Conservation (phyloP, 2,888 invertebrate species). For the Chorisops tibialis region DNA sequence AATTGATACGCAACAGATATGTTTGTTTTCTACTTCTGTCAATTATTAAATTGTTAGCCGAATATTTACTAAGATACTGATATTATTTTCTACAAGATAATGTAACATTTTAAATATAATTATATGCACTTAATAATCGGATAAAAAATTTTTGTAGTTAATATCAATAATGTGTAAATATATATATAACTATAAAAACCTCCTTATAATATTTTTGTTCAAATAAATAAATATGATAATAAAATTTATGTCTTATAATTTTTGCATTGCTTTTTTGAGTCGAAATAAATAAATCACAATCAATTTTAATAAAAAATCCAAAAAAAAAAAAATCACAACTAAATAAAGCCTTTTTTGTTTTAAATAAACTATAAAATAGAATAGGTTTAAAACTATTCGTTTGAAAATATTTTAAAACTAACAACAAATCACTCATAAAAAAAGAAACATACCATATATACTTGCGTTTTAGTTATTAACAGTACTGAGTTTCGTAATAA, state of each 20-base stretch:
- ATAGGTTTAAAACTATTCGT: background rate
- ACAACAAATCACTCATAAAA: background rate
- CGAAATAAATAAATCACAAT: slow-evolving; percentile 20
- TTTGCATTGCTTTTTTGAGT: slow-evolving; percentile 17
- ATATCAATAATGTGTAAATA: slow-evolving; percentile 13
- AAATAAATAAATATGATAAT: no score
- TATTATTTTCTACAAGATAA: slow-evolving; percentile 1
- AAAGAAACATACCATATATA: no score
- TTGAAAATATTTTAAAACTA: background rate
- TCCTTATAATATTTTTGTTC: background rate
- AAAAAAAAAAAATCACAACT: slow-evolving; percentile 21
- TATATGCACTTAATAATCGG: slow-evolving; percentile 11
- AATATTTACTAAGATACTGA: no score
- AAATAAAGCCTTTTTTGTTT: background rate
- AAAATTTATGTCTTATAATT: slow-evolving; percentile 8
- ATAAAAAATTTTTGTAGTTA: slow-evolving; percentile 20
- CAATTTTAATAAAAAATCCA: slow-evolving; percentile 5
- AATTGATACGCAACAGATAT: slow-evolving; percentile 18
- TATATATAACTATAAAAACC: slow-evolving; percentile 19
- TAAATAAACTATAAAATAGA: background rate
- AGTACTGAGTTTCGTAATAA: no score
- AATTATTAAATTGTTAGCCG: slow-evolving; percentile 5
- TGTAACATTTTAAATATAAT: slow-evolving; percentile 17
- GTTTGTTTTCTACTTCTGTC: slow-evolving; percentile 12
- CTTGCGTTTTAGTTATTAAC: no score